phyloP scores from a whole-genome alignment of 2,888 invertebrate species.

The Litoditis marina region DNA sequence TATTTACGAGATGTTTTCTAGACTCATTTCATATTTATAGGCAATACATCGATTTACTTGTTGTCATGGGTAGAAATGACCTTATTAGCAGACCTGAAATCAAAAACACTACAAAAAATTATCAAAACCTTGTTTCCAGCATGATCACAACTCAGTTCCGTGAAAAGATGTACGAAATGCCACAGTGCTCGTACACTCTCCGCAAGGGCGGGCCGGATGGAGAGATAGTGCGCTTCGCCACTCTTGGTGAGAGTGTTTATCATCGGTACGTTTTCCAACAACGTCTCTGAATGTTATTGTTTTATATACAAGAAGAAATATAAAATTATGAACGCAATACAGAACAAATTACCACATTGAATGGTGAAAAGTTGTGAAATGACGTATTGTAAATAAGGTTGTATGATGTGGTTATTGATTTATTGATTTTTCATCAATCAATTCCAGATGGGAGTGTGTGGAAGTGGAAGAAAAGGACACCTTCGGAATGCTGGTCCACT shows the following conservation, averaged over 20 bases:
- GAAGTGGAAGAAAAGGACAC: slow-evolving; percentile 55
- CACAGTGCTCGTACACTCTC: slow-evolving; percentile 58
- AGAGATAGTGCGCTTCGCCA: slow-evolving; percentile 57
- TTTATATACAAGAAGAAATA: too few relatives aligned
- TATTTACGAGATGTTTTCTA: too few relatives aligned
- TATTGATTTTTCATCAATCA: not conserved
- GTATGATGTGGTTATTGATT: not conserved
- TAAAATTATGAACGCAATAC: too few relatives aligned
- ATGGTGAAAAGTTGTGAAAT: not conserved
- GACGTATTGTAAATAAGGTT: not conserved
- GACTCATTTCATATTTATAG: too few relatives aligned
- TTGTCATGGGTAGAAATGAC: too few relatives aligned
- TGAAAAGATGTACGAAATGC: slow-evolving; percentile 60
- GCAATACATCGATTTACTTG: too few relatives aligned
- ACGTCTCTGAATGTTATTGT: not conserved
- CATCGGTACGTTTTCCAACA: slow-evolving; percentile 27
- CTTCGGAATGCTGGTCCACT: slow-evolving; percentile 62
- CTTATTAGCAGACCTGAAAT: too few relatives aligned
- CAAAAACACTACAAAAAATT: too few relatives aligned
- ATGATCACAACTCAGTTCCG: slow-evolving; percentile 61
- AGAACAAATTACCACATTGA: too few relatives aligned
- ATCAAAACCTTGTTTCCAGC: slow-evolving; percentile 26
- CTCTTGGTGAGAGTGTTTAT: slow-evolving; percentile 50
- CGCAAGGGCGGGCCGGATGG: slow-evolving; percentile 57
- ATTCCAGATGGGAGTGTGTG: slow-evolving; percentile 57